These are phyloP conservation scores for Prosopocoilus inquinatus DNA, from an alignment of 2,888 invertebrate species.

Conservation along the genomic window DNA sequence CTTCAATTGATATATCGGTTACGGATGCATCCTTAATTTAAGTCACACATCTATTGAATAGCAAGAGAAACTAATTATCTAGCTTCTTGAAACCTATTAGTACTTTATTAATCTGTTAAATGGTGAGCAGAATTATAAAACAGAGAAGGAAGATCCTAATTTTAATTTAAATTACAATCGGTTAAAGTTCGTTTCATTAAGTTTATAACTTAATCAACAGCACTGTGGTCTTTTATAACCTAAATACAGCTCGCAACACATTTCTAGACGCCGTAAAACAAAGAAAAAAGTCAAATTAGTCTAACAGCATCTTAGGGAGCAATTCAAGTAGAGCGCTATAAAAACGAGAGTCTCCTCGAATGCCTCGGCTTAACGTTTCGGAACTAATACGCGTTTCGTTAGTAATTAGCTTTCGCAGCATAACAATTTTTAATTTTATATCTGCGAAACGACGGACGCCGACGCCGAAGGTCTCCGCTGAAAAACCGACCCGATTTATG, in stretches of 20 bases:
- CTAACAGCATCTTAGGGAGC: constrained; percentile 41
- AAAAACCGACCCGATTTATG: background rate
- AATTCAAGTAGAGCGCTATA: constrained; percentile 40
- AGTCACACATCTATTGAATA: too few relatives aligned
- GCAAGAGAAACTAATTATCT: too few relatives aligned
- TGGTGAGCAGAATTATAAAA: background rate
- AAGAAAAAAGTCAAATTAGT: constrained; percentile 37
- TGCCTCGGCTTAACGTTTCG: constrained; percentile 44
- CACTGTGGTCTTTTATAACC: constrained; percentile 40
- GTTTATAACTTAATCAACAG: constrained; percentile 42
- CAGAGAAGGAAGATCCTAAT: background rate
- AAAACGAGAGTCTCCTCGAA: constrained; percentile 33
- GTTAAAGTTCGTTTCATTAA: constrained; percentile 35
- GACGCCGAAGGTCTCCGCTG: background rate
- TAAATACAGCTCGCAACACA: constrained; percentile 39
- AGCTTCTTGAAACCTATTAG: too few relatives aligned
- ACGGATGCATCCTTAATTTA: too few relatives aligned
- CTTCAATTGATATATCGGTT: too few relatives aligned
- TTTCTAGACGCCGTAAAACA: constrained; percentile 31
- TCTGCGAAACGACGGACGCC: constrained; percentile 6
- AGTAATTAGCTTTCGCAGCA: constrained; percentile 39
- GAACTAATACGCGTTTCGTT: constrained; percentile 45
- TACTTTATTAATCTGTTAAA: constrained; percentile 2
- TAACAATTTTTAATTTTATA: constrained; percentile 19
- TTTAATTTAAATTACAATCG: background rate